Conservation (phyloP, 2,888 invertebrate species). For the Amiota mariae region DNA sequence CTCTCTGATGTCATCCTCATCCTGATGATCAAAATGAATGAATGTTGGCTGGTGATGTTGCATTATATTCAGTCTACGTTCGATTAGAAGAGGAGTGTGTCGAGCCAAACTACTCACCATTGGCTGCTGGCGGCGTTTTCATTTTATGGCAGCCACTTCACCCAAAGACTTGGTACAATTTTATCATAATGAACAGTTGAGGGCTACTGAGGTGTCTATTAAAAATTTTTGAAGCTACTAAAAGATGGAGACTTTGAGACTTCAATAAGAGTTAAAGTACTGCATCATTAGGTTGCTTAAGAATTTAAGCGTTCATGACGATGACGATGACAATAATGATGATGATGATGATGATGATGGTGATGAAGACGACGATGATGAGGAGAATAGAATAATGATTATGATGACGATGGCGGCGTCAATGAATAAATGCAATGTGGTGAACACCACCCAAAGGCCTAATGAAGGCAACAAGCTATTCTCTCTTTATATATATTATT, state of each 20-base stretch:
- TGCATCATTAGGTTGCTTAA: conserved; percentile 22
- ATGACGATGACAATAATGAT: conserved; percentile 2
- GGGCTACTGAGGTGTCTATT: conserved; percentile 45
- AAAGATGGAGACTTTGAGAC: conserved; percentile 14
- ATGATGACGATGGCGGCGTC: not conserved
- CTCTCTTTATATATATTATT: too few species aligned
- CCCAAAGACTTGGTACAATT: conserved; percentile 44
- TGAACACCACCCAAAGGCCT: conserved; percentile 38
- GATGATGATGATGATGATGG: too few species aligned
- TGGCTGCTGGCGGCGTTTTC: conserved; percentile 24
- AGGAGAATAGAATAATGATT: not conserved
- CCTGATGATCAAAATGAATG: conserved; percentile 22
- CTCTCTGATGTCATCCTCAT: not conserved
- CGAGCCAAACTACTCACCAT: conserved; percentile 30
- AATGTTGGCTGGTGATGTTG: not conserved
- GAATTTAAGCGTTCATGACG: conserved; percentile 23
- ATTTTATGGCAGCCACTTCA: conserved; percentile 5
- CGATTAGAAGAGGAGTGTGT: conserved; percentile 1
- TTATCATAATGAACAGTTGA: conserved; percentile 39
- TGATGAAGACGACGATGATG: conserved; percentile 30
- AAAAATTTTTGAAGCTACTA: conserved; percentile 42
- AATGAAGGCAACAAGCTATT: conserved; percentile 40
- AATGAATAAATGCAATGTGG: conserved; percentile 22
- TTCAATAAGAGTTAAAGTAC: not conserved
- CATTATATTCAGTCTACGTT: not conserved